Evolutionary conservation across 2,797 vertebrate species (phyloP).

Genomic region (Sebastes diploproa): DNA sequence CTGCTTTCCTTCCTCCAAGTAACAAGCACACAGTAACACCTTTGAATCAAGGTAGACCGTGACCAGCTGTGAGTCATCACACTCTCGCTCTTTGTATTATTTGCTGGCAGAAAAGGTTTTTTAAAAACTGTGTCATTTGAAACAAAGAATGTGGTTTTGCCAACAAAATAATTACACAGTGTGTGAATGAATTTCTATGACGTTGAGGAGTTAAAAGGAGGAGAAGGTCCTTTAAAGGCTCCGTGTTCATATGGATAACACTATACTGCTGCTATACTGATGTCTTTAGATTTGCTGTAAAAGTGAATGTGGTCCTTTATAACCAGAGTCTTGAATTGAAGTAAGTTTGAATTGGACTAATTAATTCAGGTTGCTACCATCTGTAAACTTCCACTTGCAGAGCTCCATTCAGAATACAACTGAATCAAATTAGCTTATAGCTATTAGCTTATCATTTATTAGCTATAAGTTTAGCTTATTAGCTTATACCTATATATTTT

Average conservation of each 20-base stretch:
- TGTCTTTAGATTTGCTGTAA: neutral
- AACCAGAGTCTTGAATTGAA: neutral
- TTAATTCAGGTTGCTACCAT: neutral
- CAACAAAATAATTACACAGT: neutral
- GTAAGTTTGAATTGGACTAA: neutral
- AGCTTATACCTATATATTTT: neutral
- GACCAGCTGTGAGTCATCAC: constrained; percentile 36
- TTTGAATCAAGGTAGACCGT: neutral
- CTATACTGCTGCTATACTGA: neutral
- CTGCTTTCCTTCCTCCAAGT: neutral
- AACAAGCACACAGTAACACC: neutral
- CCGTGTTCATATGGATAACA: neutral
- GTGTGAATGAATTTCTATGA: neutral
- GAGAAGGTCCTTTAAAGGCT: neutral
- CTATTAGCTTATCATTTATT: neutral
- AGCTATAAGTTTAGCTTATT: neutral
- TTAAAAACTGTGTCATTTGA: constrained; percentile 3
- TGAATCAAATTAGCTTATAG: neutral
- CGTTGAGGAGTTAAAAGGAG: neutral
- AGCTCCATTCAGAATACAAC: neutral
- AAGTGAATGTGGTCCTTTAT: neutral
- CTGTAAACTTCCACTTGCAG: neutral
- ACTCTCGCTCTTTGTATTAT: neutral
- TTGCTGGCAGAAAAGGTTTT: neutral
- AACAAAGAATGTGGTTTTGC: constrained; percentile 13